Evolutionary conservation across 2,888 invertebrate genomes (phyloP), one percentile per base, ranked within the genome.

Genomic region (Tenthredo distinguenda): DNA sequence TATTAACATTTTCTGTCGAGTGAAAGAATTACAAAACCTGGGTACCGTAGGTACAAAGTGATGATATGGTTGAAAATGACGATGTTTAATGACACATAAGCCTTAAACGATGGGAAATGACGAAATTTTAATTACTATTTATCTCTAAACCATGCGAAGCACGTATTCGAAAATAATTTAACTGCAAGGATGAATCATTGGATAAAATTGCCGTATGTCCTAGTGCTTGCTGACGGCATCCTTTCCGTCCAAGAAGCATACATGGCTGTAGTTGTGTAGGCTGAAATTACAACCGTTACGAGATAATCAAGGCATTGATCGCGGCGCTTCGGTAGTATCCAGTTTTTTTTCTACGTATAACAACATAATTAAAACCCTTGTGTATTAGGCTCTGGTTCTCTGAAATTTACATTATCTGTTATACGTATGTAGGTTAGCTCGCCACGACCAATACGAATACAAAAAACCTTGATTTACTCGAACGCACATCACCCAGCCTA

Each of bases 281-380:
- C 26, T 81, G 81, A 81, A 62, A 40, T 81, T 81, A 81, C 81
- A 81, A 81, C 81, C 81, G 81, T 62, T 34, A 62, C 81, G 62
- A 81, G 58, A 81, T 81, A 62, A 81, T 81, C 81, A 37, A 81
- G 81, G 81, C 81, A 81, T 81, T 81, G 81, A 81, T 81, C 81
- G 43, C 72, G 81, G 58, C 81, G 81, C 81, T 40, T 81, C 58
- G 58, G 62, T 21, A 81, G 81, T 37, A 55, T 55, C 77, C 31
- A 55, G 31, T 77, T 47, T 74, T 40, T 50, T 31, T 50, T 50
- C 77, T 31, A 31, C 31, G 55, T 31, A 50, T 43, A 76, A 43
- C 77, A 74, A 74, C 40, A 74, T 6, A 74, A 72, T 43, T 40
- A 21, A n/a, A 74, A 74, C 40, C n/a, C n/a, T 50, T 26, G 26